phyloP scores from a whole-genome alignment of 2,888 invertebrate genomes.

The Drosophila pegasa region DNA sequence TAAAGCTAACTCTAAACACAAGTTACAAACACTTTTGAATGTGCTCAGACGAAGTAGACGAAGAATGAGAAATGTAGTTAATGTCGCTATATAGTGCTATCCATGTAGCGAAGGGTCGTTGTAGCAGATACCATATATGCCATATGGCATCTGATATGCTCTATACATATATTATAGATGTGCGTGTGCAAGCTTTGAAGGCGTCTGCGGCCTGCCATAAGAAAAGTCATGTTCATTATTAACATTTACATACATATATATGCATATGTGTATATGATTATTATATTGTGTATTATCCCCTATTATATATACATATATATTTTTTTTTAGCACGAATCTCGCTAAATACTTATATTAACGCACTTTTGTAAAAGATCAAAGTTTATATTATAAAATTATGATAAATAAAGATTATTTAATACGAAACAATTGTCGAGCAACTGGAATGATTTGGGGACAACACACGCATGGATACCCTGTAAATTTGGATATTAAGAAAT shows the following conservation, averaged over 20 bases:
- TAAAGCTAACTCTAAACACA: slow-evolving; percentile 24
- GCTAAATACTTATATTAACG: slow-evolving; percentile 48
- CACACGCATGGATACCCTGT: too few relatives aligned
- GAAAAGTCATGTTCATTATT: slow-evolving; percentile 62
- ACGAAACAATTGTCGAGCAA: slow-evolving; percentile 14
- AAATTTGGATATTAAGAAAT: too few relatives aligned
- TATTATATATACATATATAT: slow-evolving; percentile 28
- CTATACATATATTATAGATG: slow-evolving; percentile 5
- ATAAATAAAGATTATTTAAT: slow-evolving; percentile 46
- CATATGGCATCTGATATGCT: slow-evolving; percentile 6
- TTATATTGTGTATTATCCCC: slow-evolving; percentile 42
- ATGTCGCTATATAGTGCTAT: slow-evolving; percentile 3
- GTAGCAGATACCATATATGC: slow-evolving; percentile 14
- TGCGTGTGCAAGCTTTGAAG: slow-evolving; percentile 21
- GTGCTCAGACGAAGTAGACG: slow-evolving; percentile 36
- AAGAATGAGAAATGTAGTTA: not conserved
- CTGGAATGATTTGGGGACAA: too few relatives aligned
- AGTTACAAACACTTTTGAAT: slow-evolving; percentile 45
- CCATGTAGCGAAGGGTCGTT: not conserved
- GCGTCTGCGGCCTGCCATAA: slow-evolving; percentile 56
- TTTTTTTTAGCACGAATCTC: slow-evolving; percentile 62
- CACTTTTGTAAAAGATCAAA: slow-evolving; percentile 40
- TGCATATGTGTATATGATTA: slow-evolving; percentile 25
- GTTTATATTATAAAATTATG: slow-evolving; percentile 42
- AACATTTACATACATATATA: slow-evolving; percentile 38